Conservation (phyloP, 2,888 invertebrate species). For the Oxycera nigricornis region DNA sequence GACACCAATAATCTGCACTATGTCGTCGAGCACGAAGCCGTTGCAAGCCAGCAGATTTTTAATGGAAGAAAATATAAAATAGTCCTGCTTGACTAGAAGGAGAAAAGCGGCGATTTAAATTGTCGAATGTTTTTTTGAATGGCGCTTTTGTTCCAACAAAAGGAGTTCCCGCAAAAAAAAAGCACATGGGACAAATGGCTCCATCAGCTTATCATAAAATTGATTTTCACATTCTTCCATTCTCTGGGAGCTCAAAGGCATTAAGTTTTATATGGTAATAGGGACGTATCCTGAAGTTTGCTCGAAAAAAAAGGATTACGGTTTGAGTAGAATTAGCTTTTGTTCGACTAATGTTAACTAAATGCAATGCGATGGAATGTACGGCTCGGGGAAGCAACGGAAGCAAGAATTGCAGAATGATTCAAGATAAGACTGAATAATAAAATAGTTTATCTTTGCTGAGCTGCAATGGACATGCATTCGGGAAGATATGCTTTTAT, state of each 20-base stretch:
- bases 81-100: no score
- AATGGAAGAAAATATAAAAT: no score
- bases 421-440: neutral
- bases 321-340: neutral
- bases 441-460: neutral
- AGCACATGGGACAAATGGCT: neutral
- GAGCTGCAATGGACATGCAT: no score
- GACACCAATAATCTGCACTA: neutral
- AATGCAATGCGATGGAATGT: neutral
- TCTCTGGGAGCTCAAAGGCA: neutral
- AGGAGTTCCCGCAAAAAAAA: neutral
- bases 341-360: neutral
- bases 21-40: neutral
- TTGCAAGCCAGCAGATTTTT: no score
- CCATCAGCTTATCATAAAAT: conserved; percentile 17
- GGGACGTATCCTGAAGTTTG: neutral
- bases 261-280: conserved; percentile 4
- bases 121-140: neutral
- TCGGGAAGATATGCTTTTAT: no score
- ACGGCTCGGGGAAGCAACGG: neutral
- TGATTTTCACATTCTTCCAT: conserved; percentile 23
- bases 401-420: neutral
- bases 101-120: neutral
- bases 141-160: neutral
- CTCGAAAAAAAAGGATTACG: neutral